Evolutionary conservation across 2,888 invertebrate genomes (phyloP).

Genomic region (Noctua fimbriata): DNA sequence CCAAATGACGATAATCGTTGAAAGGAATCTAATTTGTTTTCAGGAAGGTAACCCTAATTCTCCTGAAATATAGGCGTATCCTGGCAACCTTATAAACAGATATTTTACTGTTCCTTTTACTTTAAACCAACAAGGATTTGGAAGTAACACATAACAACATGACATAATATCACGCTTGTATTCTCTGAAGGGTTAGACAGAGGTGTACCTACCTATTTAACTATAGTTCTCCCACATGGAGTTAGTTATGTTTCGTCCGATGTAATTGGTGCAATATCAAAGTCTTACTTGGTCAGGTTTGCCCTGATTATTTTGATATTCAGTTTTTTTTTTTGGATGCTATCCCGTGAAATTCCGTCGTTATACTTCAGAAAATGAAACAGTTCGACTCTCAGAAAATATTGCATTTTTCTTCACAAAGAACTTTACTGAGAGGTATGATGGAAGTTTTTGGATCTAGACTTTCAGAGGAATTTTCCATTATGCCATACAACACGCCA

Average conservation of each 20-base stretch:
- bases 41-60: background rate
- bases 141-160: background rate
- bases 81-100: background rate
- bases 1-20: background rate
- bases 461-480: slow-evolving; percentile 2
- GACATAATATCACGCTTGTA: background rate
- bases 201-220: background rate
- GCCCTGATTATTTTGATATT: background rate
- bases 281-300: background rate
- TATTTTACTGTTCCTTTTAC: background rate
- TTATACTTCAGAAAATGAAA: background rate
- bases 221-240: background rate
- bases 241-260: background rate
- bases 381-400: background rate
- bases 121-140: background rate
- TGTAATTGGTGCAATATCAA: background rate
- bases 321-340: background rate
- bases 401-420: background rate
- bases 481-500: background rate
- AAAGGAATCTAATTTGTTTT: background rate
- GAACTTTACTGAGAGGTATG: background rate
- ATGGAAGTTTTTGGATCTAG: background rate
- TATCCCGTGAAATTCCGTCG: background rate
- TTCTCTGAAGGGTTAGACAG: background rate
- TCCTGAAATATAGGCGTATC: background rate